These are phyloP conservation scores for Phylloscopus collybita DNA, from an alignment of 2,797 vertebrate genomes.

Conservation along the genomic window DNA sequence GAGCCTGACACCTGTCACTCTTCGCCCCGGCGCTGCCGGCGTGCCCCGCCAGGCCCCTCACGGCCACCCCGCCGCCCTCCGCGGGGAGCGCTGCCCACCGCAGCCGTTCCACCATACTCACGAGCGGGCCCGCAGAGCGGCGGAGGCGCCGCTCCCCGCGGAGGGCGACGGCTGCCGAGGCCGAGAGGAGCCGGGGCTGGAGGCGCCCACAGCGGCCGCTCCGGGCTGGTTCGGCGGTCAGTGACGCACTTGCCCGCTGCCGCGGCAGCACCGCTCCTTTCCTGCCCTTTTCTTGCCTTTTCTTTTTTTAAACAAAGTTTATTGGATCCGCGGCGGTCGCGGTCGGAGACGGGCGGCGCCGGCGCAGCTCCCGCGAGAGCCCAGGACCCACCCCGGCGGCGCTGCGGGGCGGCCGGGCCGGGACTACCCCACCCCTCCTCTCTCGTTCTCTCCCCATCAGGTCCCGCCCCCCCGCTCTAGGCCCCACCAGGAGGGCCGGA, in stretches of 20 bases:
- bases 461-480: neutral
- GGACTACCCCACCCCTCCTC: neutral
- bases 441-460: too few relatives aligned
- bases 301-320: neutral
- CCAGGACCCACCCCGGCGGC: neutral
- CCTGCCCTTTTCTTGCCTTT: neutral
- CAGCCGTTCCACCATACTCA: conserved; percentile 6
- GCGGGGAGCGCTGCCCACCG: neutral
- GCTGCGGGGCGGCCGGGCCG: too few relatives aligned
- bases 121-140: neutral
- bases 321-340: neutral
- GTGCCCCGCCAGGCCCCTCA: neutral
- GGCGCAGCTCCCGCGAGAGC: conserved; percentile 37
- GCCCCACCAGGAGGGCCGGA: neutral
- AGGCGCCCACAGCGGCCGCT: neutral
- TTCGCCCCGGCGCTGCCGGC: neutral
- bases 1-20: conserved; percentile 26
- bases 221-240: neutral
- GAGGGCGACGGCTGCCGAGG: neutral
- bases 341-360: neutral
- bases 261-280: rapidly evolving
- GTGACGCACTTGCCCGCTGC: neutral
- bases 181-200: neutral
- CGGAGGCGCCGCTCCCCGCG: neutral
- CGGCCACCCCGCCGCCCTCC: neutral